Conservation (phyloP, 2,797 vertebrate species). For the Microtus agrestis region DNA sequence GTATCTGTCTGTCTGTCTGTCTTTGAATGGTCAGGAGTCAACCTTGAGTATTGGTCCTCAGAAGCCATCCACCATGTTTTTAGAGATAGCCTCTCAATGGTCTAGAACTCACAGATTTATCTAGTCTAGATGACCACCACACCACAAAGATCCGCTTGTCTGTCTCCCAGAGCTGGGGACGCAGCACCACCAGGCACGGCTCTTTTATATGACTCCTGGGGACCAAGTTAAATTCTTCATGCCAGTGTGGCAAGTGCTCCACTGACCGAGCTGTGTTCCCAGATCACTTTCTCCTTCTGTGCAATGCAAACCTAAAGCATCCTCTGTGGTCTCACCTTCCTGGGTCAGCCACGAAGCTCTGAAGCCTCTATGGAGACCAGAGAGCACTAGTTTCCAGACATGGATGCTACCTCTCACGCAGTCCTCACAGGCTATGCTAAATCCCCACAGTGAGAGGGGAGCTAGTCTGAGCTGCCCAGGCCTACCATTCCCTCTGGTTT, state of each 20-base stretch:
- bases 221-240: background rate
- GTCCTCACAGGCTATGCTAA: background rate
- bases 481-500: background rate
- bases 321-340: background rate
- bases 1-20: background rate
- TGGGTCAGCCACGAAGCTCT: background rate
- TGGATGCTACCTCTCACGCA: background rate
- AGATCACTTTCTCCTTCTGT: background rate
- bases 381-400: background rate
- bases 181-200: background rate
- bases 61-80: background rate
- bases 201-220: no score
- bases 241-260: background rate
- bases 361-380: background rate
- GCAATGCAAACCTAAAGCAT: background rate
- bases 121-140: background rate
- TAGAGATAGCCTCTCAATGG: background rate
- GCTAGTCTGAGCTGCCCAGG: background rate
- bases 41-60: background rate
- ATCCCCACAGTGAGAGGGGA: background rate
- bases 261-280: background rate
- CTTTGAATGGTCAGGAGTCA: background rate
- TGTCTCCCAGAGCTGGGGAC: background rate
- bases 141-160: background rate
- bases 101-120: background rate